Evolutionary conservation across 2,888 invertebrate species (phyloP), one percentile per base, ranked within the genome.

Genomic region (Rhopalosiphum nymphaeae): DNA sequence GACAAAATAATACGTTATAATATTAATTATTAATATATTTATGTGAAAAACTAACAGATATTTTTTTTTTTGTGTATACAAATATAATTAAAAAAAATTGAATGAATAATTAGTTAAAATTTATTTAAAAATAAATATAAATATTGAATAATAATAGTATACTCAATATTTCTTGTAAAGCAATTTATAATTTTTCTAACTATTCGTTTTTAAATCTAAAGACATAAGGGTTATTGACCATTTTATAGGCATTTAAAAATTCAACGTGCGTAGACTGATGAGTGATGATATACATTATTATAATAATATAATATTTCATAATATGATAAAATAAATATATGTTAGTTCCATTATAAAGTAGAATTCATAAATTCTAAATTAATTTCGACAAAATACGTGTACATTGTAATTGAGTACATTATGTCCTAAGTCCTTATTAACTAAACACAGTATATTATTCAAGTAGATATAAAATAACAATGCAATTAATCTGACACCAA

Each of bases 151-250:
- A 67, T 0, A 67, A n/a, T n/a, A 67, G n/a, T 13, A 67, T 53
- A 53, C 53, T 53, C n/a, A 11, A 67, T n/a, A 67, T 4, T 61
- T 67, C 16, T 67, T 67, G n/a, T 36, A 67, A 67, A 36, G 67
- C 36, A 16, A 36, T 67, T 67, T n/a, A 67, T n/a, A 61, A 36
- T n/a, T 36, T 67, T 67, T 67, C 5, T 36, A 78, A 78, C 36
- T 36, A 36, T 36, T 21, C 21, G 21, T 78, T 9, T 78, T 67
- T 78, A 78, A 78, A 16, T 36, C n/a, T 78, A 36, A 78, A 36
- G 53, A 84, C 29, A 36, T 78, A 9, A 53, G 29, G 91, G 91
- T 78, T 91, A 91, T 53, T 91, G 91, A 91, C 91, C 91, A 91
- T 89, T 36, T 26, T 53, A 53, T 53, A n/a, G 7, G 13, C 9